Base-by-base conservation (phyloP, 2,113 vertebrate genomes). In the Fregetta grallaria region DNA sequence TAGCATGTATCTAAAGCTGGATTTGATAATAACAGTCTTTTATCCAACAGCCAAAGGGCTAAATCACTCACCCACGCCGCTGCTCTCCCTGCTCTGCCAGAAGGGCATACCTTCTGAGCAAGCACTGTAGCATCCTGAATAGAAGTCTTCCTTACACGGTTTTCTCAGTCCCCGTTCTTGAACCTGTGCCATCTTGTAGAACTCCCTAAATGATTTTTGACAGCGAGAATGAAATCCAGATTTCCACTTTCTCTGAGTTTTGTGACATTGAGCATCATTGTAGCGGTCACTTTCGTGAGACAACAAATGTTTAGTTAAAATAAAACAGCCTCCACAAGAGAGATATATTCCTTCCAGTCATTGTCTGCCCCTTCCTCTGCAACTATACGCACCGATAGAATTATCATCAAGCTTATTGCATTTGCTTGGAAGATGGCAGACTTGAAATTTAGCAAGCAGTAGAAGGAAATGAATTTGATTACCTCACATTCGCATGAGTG, bases 401-500 rank as follows among this genome's bases (percentile, higher is more conserved):
- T 56, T 36, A 68, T 49, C 10, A 32, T 36, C 40, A 76, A 79
- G 14, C 9, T 90, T 61, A 38, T 36, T 92, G 23, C 10, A 21
- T 72, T 56, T 56, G 3, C 15, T 68, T 86, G 80, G 34, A 84
- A 75, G 49, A 66, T 32, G 44, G 8, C 6, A 90, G 38, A 13
- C n/a, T 59, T 0, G 0, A 68, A 73, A 86, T 36, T 74, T 38
- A 56, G 18, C 34, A 76, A 87, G 27, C 11, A 53, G 6, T 29
- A 56, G 19, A 40, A 75, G 45, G 26, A 93, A 66, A 71, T 32
- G 0, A 38, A 42, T 86, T 45, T 63, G 16, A 3, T 75, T 76
- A 20, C 26, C 40, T 53, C 26, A 36, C 22, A 23, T 62, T 76
- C 0, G 0, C 22, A 21, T 2, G 10, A 53, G 9, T 20, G 20